Evolutionary conservation across 2,888 invertebrate genomes (phyloP), one percentile per base, ranked within the genome.

Genomic region (Lochmaea crataegi): DNA sequence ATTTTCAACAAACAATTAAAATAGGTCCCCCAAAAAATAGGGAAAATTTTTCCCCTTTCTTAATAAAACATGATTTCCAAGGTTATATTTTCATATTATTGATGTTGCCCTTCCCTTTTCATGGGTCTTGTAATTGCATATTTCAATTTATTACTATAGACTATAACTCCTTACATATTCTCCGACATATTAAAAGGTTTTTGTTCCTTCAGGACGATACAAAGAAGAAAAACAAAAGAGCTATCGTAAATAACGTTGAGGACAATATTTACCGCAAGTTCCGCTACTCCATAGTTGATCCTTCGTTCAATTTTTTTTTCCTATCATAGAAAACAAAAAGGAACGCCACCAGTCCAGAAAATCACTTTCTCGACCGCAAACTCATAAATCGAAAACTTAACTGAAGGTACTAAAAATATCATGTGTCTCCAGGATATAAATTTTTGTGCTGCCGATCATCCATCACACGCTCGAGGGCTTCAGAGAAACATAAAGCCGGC

Each of bases 391-490:
- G 69, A 69, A 69, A 69, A 51, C 69, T 69, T 56, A 69, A 63
- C 56, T 63, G 63, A 69, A 53, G 63, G 63, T 69, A 63, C 69
- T 69, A 69, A 69, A 69, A 60, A 74, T 75, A 75, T 66, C 72
- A 65, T 48, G 41, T 60, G 73, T 73, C 68, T 65, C 63, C 67
- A 16, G 68, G 75, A 64, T 72, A 77, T 77, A 77, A 75, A 77
- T 75, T 72, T 68, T 68, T 57, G 58, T 73, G 60, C 66, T 75
- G 74, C 75, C 75, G 74, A 77, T 77, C 77, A 74, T 77, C 74
- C 69, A 77, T 77, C 77, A 76, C 73, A 66, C 56, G 72, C 57
- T 48, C 57, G 71, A 67, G 72, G 45, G 63, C 72, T 69, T 73
- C 65, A 42, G 60, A 61, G 63, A 56, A 71, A 73, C 73, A 73